These are phyloP conservation scores for Baryphthengus martii DNA, from an alignment of 2,113 vertebrate species.

Conservation along the genomic window DNA sequence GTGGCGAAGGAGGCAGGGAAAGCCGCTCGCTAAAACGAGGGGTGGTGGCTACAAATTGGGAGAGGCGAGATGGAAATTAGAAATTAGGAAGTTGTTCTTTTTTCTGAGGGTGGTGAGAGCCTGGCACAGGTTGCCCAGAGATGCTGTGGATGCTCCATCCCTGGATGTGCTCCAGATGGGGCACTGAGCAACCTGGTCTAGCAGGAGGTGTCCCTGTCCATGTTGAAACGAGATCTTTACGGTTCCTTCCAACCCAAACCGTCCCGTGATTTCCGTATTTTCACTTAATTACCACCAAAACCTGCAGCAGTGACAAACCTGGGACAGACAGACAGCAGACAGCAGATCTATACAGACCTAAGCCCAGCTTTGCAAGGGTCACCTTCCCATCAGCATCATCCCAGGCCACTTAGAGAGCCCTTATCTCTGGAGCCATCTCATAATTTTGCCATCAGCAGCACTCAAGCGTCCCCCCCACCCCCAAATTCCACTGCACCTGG, in stretches of 20 bases:
- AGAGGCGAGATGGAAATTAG: too few species aligned
- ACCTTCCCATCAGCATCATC: not conserved
- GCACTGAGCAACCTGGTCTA: too few species aligned
- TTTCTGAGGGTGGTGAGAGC: too few species aligned
- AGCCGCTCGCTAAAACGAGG: rapidly evolving
- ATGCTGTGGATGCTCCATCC: too few species aligned
- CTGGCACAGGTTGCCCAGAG: too few species aligned
- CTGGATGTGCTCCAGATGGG: too few species aligned
- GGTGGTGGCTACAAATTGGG: too few species aligned
- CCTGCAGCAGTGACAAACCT: not conserved
- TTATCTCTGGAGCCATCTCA: not conserved
- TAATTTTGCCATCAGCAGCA: not conserved
- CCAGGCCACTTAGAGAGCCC: not conserved
- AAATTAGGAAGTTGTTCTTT: too few species aligned
- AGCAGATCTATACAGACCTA: not conserved
- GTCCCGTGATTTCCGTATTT: not conserved
- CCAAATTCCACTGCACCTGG: conserved; percentile 58
- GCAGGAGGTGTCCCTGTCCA: too few species aligned
- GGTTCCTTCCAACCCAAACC: too few species aligned
- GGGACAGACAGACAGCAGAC: not conserved
- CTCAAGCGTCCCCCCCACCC: not conserved
- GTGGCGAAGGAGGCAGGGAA: not conserved
- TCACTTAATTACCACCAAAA: not conserved
- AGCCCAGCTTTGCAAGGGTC: not conserved
- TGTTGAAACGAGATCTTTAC: too few species aligned